Percentiles rank a stretch among this genome's conserved stretches.
Conservation (phyloP, 2,797 vertebrate species). For the Selene dorsalis region DNA sequence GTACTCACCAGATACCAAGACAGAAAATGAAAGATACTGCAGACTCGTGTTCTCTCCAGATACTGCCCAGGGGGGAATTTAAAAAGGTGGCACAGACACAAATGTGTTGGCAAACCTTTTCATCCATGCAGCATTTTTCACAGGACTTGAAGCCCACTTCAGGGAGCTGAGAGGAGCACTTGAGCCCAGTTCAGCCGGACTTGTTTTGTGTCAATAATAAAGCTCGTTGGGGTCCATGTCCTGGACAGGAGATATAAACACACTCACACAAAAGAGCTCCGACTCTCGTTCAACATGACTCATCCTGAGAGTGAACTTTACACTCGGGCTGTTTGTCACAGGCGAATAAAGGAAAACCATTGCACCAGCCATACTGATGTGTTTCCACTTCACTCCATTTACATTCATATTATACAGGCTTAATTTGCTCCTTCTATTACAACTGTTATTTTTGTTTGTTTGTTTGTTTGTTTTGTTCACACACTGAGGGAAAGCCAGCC, state of each 20-base stretch:
- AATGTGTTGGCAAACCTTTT: conserved; percentile 37
- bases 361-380: not conserved
- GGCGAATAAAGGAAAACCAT: conserved; percentile 1
- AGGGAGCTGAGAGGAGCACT: conserved; percentile 48
- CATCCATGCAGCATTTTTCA: conserved; percentile 36
- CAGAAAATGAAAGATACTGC: conserved; percentile 27
- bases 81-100: conserved; percentile 22
- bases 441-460: not conserved
- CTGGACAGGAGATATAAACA: conserved; percentile 52
- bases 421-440: not conserved
- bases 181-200: conserved; percentile 15
- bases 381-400: not conserved
- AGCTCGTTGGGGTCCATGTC: conserved; percentile 32
- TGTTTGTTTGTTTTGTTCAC: not conserved
- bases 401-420: conserved; percentile 15
- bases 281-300: conserved; percentile 17
- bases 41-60: conserved; percentile 27
- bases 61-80: conserved; percentile 60
- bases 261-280: conserved; percentile 43
- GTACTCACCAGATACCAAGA: not conserved
- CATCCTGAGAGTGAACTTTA: conserved; percentile 58
- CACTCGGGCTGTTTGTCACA: conserved; percentile 30
- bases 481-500: not conserved
- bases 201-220: conserved; percentile 51
- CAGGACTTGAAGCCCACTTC: conserved; percentile 44